phyloP scores from a whole-genome alignment of 2,888 invertebrate genomes.

The Parnassius mnemosyne region DNA sequence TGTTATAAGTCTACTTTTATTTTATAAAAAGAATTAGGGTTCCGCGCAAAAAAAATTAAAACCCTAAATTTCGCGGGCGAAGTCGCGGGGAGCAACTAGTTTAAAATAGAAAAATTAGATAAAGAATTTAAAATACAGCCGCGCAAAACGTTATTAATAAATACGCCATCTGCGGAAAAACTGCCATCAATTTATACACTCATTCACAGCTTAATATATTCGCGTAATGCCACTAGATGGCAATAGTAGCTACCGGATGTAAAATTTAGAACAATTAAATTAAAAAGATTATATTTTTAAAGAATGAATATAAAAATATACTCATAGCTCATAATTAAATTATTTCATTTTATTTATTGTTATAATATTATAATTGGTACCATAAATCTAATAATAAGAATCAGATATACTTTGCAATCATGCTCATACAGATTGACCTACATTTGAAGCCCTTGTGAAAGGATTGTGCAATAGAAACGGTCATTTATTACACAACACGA shows the following conservation, averaged over 20 bases:
- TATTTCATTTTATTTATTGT: slow-evolving; percentile 2
- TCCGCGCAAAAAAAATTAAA: no score
- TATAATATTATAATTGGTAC: neutral
- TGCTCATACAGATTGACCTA: slow-evolving; percentile 77
- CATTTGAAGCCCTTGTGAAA: slow-evolving; percentile 80
- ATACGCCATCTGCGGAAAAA: slow-evolving; percentile 4
- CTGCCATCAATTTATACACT: no score
- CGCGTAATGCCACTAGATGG: slow-evolving; percentile 33
- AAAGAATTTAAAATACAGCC: no score
- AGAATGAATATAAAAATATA: neutral
- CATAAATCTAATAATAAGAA: slow-evolving; percentile 25
- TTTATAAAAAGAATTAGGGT: no score
- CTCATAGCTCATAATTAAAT: neutral
- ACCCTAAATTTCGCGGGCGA: no score
- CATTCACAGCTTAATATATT: neutral
- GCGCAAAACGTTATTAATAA: neutral
- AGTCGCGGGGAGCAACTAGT: no score
- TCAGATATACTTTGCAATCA: slow-evolving; percentile 52
- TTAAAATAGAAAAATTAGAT: no score
- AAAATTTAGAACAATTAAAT: slow-evolving; percentile 19
- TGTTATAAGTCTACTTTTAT: no score
- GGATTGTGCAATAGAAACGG: slow-evolving; percentile 81
- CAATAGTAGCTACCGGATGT: slow-evolving; percentile 38
- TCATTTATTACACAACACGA: slow-evolving; percentile 78
- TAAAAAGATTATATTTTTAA: slow-evolving; percentile 1